Base-by-base conservation (phyloP, 2,888 invertebrate genomes). In the Apotomis turbidana region DNA sequence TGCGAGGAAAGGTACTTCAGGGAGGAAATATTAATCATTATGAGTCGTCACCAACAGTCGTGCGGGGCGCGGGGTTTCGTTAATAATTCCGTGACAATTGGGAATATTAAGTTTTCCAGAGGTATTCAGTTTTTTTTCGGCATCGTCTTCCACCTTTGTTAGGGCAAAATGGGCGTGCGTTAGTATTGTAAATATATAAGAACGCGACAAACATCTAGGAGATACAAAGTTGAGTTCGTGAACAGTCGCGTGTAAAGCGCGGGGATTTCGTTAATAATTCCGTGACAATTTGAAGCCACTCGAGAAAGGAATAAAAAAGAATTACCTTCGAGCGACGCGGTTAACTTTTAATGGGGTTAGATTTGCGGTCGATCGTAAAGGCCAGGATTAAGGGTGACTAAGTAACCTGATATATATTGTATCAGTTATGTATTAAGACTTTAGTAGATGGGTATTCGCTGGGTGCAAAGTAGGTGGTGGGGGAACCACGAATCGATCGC, bases 261-360 rank as follows among this genome's bases (percentile, higher is more conserved):
- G 58, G 49, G 36, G 49, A 27, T 36, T 6, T 59, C 57, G 36
- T 73, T 70, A 70, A 73, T 66, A 73, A 73, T 70, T 73, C 73
- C 51, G 52, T 49, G 62, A 67, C 67, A 67, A 70, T 70, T 73
- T 67, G 51, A 70, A 57, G 67, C 41, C 63, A 70, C 71, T 66
- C 79, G 79, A 82, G 74, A 77, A 78, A 79, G 77, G 74, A 77
- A 78, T 75, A 82, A 74, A 77, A 78, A 79, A 78, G 74, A 77
- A 78, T 75, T 74, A 75, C 79, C 73, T 78, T 82, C 83, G 82
- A 83, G 74, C 77, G 74, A 77, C 81, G 74, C 77, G 80, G 81
- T 84, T 82, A 82, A 81, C 79, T 79, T 81, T 83, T 77, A 74
- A 80, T 72, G 77, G 70, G 75, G 76, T 55, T 60, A 55, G 54